Percentiles rank a stretch among this genome's conserved stretches.
phyloP scores from a whole-genome alignment of 2,797 vertebrate genomes.

The Parambassis ranga region DNA sequence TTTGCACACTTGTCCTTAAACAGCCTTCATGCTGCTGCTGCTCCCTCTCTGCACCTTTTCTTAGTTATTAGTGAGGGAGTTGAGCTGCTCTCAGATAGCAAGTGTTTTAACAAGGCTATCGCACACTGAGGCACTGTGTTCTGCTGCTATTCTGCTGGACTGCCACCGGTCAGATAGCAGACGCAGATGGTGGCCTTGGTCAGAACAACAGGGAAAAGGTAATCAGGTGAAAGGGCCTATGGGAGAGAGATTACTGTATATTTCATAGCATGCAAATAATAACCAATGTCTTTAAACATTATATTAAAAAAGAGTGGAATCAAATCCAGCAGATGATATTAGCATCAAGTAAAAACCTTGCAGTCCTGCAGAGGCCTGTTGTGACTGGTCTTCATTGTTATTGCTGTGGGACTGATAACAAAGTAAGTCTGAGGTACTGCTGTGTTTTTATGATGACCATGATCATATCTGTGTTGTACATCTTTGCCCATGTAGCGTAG shows the following conservation, averaged over 20 bases:
- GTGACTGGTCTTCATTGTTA: neutral
- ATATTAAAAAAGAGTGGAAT: too few species aligned
- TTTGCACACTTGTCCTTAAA: neutral
- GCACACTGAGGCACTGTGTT: constrained; percentile 37
- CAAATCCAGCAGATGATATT: too few species aligned
- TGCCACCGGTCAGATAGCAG: constrained; percentile 48
- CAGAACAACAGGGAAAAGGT: constrained; percentile 35
- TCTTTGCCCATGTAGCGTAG: neutral
- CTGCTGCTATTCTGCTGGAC: constrained; percentile 33
- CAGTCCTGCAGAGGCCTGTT: neutral
- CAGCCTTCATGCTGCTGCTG: neutral
- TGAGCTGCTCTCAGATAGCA: constrained; percentile 35
- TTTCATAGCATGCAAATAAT: too few species aligned
- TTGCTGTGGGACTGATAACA: constrained; percentile 19
- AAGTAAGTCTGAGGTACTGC: too few species aligned
- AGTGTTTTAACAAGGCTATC: constrained; percentile 50
- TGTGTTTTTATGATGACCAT: constrained; percentile 20
- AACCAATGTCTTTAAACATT: neutral
- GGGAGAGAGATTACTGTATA: too few species aligned
- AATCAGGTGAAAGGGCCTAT: constrained; percentile 53
- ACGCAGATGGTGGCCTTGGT: constrained; percentile 55
- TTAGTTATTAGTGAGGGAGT: constrained; percentile 1
- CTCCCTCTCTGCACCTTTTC: constrained; percentile 1
- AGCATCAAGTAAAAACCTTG: too few species aligned
- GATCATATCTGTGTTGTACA: constrained; percentile 14